phyloP scores from a whole-genome alignment of 1,140 invertebrate genomes.

The Dendroctonus ponderosae region DNA sequence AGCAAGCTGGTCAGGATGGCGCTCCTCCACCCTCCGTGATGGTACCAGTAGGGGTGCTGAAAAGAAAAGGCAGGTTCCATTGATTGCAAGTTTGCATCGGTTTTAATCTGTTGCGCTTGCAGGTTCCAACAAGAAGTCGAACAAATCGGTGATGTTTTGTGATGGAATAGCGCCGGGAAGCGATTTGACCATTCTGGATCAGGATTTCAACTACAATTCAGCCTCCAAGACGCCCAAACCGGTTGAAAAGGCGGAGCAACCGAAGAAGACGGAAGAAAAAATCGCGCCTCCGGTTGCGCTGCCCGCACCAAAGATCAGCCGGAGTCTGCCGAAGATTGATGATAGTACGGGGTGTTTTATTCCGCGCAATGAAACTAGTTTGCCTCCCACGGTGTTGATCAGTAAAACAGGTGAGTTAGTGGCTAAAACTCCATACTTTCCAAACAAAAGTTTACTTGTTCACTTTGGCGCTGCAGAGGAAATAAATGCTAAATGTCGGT shows the following conservation, averaged over 20 bases:
- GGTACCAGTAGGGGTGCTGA: conserved; percentile 83
- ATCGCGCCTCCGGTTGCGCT: background rate
- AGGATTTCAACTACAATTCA: conserved; percentile 45
- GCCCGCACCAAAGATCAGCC: conserved; percentile 43
- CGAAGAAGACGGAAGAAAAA: conserved; percentile 15
- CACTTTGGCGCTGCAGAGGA: no score
- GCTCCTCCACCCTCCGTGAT: conserved; percentile 71
- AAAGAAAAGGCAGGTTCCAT: conserved; percentile 60
- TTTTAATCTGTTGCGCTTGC: conserved; percentile 3
- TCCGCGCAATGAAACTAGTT: conserved; percentile 53
- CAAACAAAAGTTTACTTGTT: no score
- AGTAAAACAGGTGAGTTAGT: conserved; percentile 54
- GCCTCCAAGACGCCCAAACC: conserved; percentile 26
- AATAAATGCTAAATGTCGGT: no score
- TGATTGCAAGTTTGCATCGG: background rate
- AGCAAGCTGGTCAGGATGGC: conserved; percentile 59
- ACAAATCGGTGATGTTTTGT: conserved; percentile 84
- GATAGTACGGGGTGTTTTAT: conserved; percentile 60
- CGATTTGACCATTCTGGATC: conserved; percentile 77
- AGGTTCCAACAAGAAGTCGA: conserved; percentile 58
- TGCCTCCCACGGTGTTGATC: conserved; percentile 60
- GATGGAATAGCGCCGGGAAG: conserved; percentile 89
- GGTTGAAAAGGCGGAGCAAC: background rate
- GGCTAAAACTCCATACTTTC: no score
- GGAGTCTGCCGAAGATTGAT: conserved; percentile 54